Conservation (phyloP, 2,888 invertebrate genomes). For the Oligia strigilis region DNA sequence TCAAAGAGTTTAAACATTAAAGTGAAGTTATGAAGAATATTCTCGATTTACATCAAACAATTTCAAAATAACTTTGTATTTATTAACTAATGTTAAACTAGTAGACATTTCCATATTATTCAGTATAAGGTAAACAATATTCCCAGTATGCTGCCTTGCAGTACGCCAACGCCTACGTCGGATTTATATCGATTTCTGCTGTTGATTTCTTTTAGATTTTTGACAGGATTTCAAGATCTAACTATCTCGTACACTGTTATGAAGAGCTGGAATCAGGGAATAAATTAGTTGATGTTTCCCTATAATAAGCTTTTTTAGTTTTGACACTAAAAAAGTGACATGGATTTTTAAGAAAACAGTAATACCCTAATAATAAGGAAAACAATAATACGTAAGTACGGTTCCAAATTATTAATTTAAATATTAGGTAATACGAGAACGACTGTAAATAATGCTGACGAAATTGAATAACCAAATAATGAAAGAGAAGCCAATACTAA, state of each 20-base stretch:
- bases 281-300: neutral
- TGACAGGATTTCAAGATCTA: too few species aligned
- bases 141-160: constrained; percentile 17
- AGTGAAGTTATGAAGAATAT: neutral
- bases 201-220: neutral
- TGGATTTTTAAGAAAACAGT: neutral
- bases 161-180: neutral
- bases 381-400: neutral
- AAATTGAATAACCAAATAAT: neutral
- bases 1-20: neutral
- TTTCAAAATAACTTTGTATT: neutral
- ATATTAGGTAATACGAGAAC: neutral
- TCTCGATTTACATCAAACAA: too few species aligned
- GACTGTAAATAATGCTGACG: neutral
- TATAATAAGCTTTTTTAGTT: neutral
- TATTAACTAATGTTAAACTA: too few species aligned
- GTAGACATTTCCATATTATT: neutral
- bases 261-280: neutral
- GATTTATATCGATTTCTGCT: neutral
- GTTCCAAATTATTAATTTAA: neutral
- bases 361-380: neutral
- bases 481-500: neutral
- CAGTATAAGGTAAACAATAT: neutral
- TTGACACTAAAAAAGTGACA: neutral
- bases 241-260: neutral